A percentile compares a stretch with the other conserved stretches of the same genome.
Evolutionary conservation across 2,888 invertebrate species (phyloP).

Genomic region (Andricus quercusramuli): DNA sequence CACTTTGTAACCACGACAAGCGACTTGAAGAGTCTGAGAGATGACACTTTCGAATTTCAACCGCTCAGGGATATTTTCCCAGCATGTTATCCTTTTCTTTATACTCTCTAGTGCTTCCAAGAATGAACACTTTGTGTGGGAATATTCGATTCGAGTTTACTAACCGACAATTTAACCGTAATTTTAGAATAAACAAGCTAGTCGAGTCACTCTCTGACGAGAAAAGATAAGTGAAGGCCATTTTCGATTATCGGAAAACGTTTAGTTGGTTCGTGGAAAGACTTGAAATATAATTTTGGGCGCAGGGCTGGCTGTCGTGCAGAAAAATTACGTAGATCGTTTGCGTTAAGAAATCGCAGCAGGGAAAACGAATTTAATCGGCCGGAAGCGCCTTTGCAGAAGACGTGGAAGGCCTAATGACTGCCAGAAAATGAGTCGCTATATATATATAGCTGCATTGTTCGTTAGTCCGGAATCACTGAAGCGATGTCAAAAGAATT

Average conservation of each 20-base stretch:
- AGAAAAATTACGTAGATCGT: conserved; percentile 37
- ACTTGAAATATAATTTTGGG: conserved; percentile 55
- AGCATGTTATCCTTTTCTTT: conserved; percentile 53
- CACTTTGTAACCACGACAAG: conserved; percentile 28
- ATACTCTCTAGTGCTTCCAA: not conserved
- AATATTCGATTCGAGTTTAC: conserved; percentile 39
- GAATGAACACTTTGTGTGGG: not conserved
- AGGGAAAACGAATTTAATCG: conserved; percentile 43
- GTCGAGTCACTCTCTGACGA: conserved; percentile 31
- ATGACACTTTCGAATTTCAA: conserved; percentile 59
- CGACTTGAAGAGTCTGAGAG: conserved; percentile 44
- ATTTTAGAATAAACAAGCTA: conserved; percentile 56
- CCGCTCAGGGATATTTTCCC: conserved; percentile 58
- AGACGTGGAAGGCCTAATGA: conserved; percentile 25
- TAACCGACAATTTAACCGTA: conserved; percentile 50
- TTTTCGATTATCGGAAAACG: conserved; percentile 62
- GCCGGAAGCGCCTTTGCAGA: conserved; percentile 15
- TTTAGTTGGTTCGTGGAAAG: conserved; percentile 53
- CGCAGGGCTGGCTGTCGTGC: not conserved
- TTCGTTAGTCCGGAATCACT: not conserved
- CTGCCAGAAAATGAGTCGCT: conserved; percentile 17
- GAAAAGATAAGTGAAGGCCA: conserved; percentile 44
- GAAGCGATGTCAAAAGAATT: not conserved
- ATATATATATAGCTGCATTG: not conserved
- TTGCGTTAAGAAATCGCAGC: conserved; percentile 17